A percentile compares a stretch with the other conserved stretches of the same genome.
These are phyloP conservation scores for Diorhabda sublineata DNA, from an alignment of 1,140 invertebrate genomes.

Conservation along the genomic window DNA sequence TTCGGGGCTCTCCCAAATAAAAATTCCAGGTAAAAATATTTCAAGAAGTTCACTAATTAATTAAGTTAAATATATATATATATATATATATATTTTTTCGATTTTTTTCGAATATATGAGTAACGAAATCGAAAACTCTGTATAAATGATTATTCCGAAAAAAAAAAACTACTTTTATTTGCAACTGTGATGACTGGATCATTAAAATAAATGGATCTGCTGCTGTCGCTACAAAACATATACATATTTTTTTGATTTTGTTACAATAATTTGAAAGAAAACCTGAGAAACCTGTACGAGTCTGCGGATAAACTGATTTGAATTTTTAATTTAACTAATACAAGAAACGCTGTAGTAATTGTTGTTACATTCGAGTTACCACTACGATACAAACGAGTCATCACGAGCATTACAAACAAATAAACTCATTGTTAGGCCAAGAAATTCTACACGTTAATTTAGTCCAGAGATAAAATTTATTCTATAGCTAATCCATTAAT, in stretches of 20 bases:
- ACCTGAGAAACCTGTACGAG: neutral
- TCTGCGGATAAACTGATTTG: constrained; percentile 15
- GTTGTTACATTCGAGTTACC: constrained; percentile 26
- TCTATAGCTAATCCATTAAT: no score
- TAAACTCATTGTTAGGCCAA: no score
- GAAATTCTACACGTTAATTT: no score
- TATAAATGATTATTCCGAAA: no score
- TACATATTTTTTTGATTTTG: neutral
- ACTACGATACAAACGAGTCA: constrained; percentile 25
- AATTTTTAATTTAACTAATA: constrained; percentile 25
- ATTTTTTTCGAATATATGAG: no score
- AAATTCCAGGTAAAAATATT: no score
- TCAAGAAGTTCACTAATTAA: no score
- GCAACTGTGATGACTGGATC: neutral
- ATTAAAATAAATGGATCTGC: neutral
- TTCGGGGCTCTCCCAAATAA: no score
- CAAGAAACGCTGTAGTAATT: constrained; percentile 27
- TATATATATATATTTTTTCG: no score
- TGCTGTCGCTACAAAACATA: neutral
- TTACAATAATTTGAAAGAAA: neutral
- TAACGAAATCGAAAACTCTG: no score
- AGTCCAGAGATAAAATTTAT: no score
- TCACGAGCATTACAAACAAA: constrained; percentile 20
- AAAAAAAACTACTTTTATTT: neutral
- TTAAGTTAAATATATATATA: no score